A percentile compares a stretch with the other conserved stretches of the same genome.
Conservation (phyloP, 2,113 vertebrate genomes). For the Carassius gibelio region DNA sequence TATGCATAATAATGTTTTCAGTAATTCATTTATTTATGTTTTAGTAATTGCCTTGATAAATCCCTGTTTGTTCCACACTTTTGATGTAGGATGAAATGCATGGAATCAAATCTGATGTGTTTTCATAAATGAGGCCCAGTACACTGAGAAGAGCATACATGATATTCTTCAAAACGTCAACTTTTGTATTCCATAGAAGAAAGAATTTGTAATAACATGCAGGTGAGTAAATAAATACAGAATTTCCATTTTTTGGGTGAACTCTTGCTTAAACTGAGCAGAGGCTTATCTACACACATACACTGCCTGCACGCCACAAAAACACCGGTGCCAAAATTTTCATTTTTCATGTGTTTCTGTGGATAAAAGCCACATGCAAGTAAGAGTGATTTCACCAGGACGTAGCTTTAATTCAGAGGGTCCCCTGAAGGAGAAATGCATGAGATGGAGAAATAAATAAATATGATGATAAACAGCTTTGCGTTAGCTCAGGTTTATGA, state of each 20-base stretch:
- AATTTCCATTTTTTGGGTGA: not conserved
- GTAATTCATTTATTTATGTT: too few species aligned
- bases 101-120: too few species aligned
- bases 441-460: constrained; percentile 80
- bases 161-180: not conserved
- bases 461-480: constrained; percentile 77
- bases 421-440: constrained; percentile 75
- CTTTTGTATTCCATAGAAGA: not conserved
- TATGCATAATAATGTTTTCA: too few species aligned
- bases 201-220: not conserved
- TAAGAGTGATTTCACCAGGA: constrained; percentile 72
- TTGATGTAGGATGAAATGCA: too few species aligned
- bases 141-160: not conserved
- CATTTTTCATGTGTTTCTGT: constrained; percentile 87
- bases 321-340: constrained; percentile 47
- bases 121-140: too few species aligned
- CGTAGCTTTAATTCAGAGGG: not conserved
- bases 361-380: constrained; percentile 88
- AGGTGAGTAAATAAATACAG: not conserved
- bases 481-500: constrained; percentile 85
- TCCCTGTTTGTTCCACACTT: too few species aligned
- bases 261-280: not conserved
- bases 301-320: not conserved
- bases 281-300: constrained; percentile 21
- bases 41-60: too few species aligned